Conservation (phyloP, 1,140 invertebrate species). For the Kradibia gibbosae region DNA sequence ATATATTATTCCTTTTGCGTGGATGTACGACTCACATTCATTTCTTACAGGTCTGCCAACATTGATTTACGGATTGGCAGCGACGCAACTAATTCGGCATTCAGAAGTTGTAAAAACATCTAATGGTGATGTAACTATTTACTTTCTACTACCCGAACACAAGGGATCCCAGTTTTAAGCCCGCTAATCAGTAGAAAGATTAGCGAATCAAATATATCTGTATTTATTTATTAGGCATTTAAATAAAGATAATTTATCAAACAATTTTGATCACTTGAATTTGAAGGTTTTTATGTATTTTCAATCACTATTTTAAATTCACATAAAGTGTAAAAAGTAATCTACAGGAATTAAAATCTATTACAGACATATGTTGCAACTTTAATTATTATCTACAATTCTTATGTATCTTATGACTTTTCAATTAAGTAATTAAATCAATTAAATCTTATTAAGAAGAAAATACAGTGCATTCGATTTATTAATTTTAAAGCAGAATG, state of each 20-base stretch:
- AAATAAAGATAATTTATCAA: background rate
- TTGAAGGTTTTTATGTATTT: background rate
- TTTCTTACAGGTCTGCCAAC: conserved; percentile 88
- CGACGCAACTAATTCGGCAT: conserved; percentile 85
- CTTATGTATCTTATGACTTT: background rate
- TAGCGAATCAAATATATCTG: background rate
- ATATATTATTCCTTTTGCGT: too few species aligned
- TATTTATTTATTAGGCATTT: background rate
- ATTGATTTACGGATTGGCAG: conserved; percentile 90
- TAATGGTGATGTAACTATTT: conserved; percentile 83
- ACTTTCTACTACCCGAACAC: conserved; percentile 90
- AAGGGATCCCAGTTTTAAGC: conserved; percentile 81
- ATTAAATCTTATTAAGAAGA: conserved; percentile 1
- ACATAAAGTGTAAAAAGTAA: background rate
- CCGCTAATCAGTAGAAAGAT: background rate
- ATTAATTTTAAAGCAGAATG: background rate
- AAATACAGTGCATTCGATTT: background rate
- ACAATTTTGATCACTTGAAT: background rate
- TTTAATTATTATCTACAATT: background rate
- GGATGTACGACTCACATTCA: too few species aligned
- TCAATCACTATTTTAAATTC: background rate
- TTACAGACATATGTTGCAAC: background rate
- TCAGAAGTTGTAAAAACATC: conserved; percentile 83
- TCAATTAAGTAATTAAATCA: background rate
- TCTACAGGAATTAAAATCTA: background rate